These are phyloP conservation scores for Tadarida brasiliensis DNA, from an alignment of 2,797 vertebrate species.

Conservation along the genomic window DNA sequence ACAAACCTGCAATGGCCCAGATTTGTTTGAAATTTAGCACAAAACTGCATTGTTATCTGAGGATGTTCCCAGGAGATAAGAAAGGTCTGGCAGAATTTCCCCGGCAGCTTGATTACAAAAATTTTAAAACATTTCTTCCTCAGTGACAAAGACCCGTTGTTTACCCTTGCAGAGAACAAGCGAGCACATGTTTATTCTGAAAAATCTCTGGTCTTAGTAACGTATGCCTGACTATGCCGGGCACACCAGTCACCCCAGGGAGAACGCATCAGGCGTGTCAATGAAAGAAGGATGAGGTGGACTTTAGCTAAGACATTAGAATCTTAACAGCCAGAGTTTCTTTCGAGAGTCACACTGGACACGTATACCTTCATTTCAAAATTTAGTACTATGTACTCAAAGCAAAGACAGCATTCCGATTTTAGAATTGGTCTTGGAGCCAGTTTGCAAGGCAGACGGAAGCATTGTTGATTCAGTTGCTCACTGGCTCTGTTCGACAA, in stretches of 20 bases:
- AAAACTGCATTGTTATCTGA: slow-evolving; percentile 74
- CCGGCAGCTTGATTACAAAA: slow-evolving; percentile 73
- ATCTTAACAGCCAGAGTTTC: not conserved
- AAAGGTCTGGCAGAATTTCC: slow-evolving; percentile 55
- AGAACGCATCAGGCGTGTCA: not conserved
- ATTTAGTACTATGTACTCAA: slow-evolving; percentile 7
- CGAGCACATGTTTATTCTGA: slow-evolving; percentile 41
- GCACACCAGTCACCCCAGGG: not conserved
- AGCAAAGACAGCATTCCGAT: not conserved
- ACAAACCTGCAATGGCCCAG: slow-evolving; percentile 69
- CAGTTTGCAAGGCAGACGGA: not conserved
- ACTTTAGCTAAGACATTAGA: slow-evolving; percentile 8
- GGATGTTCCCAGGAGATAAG: slow-evolving; percentile 76
- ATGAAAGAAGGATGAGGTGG: not conserved
- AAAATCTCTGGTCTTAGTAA: slow-evolving; percentile 18
- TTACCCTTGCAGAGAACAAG: slow-evolving; percentile 49
- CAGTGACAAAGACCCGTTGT: slow-evolving; percentile 67
- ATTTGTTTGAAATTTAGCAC: slow-evolving; percentile 80
- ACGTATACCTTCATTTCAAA: not conserved
- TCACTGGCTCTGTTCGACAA: not conserved
- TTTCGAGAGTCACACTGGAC: not conserved
- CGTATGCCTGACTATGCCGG: not conserved
- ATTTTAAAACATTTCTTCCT: slow-evolving; percentile 70
- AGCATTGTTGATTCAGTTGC: not conserved
- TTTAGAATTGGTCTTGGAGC: not conserved